Evolutionary conservation across 2,797 vertebrate genomes (phyloP).

Genomic region (Lerista edwardsae): DNA sequence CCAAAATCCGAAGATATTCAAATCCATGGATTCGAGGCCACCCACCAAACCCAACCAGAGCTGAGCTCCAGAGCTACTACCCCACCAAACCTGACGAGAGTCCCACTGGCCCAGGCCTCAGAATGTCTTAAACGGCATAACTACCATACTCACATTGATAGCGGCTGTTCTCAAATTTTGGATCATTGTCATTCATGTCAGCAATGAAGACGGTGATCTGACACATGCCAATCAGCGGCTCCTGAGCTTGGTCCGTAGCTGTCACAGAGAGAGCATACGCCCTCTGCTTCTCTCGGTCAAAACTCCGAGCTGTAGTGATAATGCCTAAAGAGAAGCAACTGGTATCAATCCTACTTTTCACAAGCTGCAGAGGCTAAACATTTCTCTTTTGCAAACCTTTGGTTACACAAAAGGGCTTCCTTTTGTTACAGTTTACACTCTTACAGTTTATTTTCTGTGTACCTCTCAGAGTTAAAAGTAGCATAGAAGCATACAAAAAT

Average conservation of each 20-base stretch:
- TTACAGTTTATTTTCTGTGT: neutral
- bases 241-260: slow-evolving; percentile 86
- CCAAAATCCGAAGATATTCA: too few relatives aligned
- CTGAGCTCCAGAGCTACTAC: too few relatives aligned
- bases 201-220: slow-evolving; percentile 82
- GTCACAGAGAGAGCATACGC: slow-evolving; percentile 85
- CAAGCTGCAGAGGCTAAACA: neutral
- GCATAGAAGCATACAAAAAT: neutral
- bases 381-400: neutral
- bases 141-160: slow-evolving; percentile 84
- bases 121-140: too few relatives aligned
- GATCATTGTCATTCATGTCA: slow-evolving; percentile 90
- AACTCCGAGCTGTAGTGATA: slow-evolving; percentile 82
- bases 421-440: neutral
- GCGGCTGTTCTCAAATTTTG: slow-evolving; percentile 89
- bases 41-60: too few relatives aligned
- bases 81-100: too few relatives aligned
- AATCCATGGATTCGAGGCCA: too few relatives aligned
- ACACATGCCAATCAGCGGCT: slow-evolving; percentile 88
- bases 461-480: neutral
- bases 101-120: too few relatives aligned
- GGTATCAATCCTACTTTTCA: neutral
- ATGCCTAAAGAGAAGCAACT: slow-evolving; percentile 76
- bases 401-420: neutral
- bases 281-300: slow-evolving; percentile 88